Evolutionary conservation across 2,113 vertebrate genomes (phyloP), one percentile per base, ranked within the genome.

Genomic region (Girardinichthys multiradiatus): DNA sequence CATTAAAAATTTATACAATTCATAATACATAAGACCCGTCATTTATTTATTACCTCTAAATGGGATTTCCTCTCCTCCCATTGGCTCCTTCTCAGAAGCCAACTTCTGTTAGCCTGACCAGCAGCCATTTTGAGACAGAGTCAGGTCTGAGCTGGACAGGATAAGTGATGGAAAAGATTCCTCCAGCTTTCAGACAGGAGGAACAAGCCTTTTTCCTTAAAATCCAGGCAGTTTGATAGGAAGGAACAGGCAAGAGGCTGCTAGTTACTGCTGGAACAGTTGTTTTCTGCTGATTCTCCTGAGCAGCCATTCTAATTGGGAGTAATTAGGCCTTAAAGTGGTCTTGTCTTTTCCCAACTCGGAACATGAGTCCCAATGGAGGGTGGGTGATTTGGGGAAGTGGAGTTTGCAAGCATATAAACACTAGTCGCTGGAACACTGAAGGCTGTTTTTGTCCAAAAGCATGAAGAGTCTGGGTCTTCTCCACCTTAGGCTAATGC

Each of bases 1-100:
- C 81, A 95, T 97, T 95, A 97, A 96, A 95, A 95, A 96, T 98
- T 96, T 92, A 97, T 96, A 91, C 84, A 79, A 95, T 94, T 96
- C 95, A 96, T 97, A 96, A 97, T 96, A 94, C 90, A 96, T 94
- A 93, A 93, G 5, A 75, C 28, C 76, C 51, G 81, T 90, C 87
- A 92, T 90, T 94, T 93, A 95, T 95, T 94, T 89, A 94, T 92
- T 87, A 92, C 87, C 68, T 89, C 83, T 92, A 93, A 94, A 94
- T 92, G 89, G 89, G 89, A 93, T 90, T 92, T 91, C 89, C 90
- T 86, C 71, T 78, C 73, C 70, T 81, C 81, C 87, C 88, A 89
- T 86, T 91, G 83, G 84, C 73, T 80, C 67, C 59, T 15, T 64
- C 66, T 74, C 79, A 64, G 63, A 68, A 70, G 68, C 72, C 82